Conservation (phyloP, 1,140 invertebrate genomes). For the Eurytemora carolleeae region DNA sequence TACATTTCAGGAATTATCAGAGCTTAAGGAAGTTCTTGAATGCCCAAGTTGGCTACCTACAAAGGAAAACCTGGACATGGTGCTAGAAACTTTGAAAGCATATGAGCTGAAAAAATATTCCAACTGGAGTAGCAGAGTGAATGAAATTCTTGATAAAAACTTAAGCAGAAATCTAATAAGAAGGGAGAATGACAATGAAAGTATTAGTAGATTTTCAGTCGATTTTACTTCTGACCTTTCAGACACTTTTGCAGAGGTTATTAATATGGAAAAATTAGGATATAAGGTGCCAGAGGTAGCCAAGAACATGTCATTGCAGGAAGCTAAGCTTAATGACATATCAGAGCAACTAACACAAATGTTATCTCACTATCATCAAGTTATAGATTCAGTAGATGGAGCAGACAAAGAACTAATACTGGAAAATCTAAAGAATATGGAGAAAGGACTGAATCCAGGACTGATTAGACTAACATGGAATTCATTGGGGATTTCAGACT, state of each 20-base stretch:
- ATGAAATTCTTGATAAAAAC: constrained; percentile 28
- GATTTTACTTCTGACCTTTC: constrained; percentile 45
- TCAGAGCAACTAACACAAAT: not conserved
- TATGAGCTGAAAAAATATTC: constrained; percentile 49
- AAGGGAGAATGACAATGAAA: not conserved
- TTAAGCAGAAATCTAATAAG: constrained; percentile 5
- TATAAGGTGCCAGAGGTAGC: constrained; percentile 40
- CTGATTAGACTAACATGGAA: constrained; percentile 52
- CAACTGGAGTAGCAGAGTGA: constrained; percentile 35
- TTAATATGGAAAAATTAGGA: constrained; percentile 48
- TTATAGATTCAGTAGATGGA: constrained; percentile 16
- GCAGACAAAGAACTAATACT: constrained; percentile 21
- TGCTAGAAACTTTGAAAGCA: constrained; percentile 32
- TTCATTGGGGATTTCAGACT: constrained; percentile 54
- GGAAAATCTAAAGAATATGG: constrained; percentile 39
- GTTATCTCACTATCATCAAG: constrained; percentile 4
- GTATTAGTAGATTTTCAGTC: constrained; percentile 20
- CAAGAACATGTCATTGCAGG: constrained; percentile 44
- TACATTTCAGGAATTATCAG: not conserved
- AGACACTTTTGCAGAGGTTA: constrained; percentile 48
- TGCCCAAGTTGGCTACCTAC: not conserved
- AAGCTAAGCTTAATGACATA: constrained; percentile 37
- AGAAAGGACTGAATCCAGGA: constrained; percentile 48
- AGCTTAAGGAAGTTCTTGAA: constrained; percentile 29
- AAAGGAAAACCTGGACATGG: not conserved